Percentiles rank a stretch among this genome's conserved stretches.
These are phyloP conservation scores for Papilio aristodemus DNA, from an alignment of 1,140 invertebrate species.

Conservation along the genomic window DNA sequence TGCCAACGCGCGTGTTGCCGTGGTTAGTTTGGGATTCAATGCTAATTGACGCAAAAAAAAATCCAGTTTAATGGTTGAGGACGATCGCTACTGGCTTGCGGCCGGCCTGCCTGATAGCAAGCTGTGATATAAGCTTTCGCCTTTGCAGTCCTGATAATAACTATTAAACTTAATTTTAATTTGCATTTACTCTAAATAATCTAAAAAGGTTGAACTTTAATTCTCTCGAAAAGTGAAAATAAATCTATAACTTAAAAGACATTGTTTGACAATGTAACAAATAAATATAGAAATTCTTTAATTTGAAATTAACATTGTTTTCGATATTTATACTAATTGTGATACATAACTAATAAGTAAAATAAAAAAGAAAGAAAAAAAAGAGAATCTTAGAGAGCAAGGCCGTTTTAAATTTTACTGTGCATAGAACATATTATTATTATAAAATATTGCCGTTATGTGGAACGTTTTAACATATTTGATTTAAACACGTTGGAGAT, in stretches of 20 bases:
- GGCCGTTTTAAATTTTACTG: too few relatives aligned
- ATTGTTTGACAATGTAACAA: too few relatives aligned
- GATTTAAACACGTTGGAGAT: neutral
- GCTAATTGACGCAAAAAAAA: conserved; percentile 50
- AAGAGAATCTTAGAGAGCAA: too few relatives aligned
- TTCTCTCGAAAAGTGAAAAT: too few relatives aligned
- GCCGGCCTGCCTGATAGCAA: neutral
- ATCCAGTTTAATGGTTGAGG: conserved; percentile 40
- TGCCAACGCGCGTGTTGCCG: conserved; percentile 23
- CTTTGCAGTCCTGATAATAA: neutral
- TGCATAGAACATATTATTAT: too few relatives aligned
- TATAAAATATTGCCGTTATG: neutral
- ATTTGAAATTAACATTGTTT: neutral
- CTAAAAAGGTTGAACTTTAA: too few relatives aligned
- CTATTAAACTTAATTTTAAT: neutral
- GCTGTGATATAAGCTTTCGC: neutral
- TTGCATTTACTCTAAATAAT: neutral
- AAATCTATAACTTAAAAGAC: too few relatives aligned
- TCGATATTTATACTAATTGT: too few relatives aligned
- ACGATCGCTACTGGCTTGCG: conserved; percentile 36
- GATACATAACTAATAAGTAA: too few relatives aligned
- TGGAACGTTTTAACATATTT: neutral
- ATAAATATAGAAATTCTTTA: too few relatives aligned
- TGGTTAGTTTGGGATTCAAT: conserved; percentile 40
- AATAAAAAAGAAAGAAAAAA: too few relatives aligned